These are phyloP conservation scores for Athene cunicularia DNA, from an alignment of 2,113 vertebrate species.

Conservation along the genomic window DNA sequence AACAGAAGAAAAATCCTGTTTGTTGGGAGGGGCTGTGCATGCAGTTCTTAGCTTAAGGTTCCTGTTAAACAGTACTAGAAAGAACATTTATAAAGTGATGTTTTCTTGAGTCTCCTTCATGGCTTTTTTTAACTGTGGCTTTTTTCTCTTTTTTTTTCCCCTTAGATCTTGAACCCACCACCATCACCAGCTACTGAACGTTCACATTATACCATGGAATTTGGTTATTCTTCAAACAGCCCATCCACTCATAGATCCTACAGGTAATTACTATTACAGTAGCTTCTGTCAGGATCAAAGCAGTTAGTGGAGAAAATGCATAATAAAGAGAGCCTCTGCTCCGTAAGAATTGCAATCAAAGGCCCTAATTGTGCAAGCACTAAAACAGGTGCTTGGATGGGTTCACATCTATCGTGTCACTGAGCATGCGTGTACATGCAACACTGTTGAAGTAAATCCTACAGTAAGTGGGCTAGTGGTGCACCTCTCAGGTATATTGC, in stretches of 20 bases:
- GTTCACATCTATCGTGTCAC: neutral
- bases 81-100: neutral
- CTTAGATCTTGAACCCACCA: slow-evolving; percentile 95
- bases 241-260: slow-evolving; percentile 98
- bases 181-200: slow-evolving; percentile 95
- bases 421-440: neutral
- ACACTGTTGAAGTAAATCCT: neutral
- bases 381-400: neutral
- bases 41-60: neutral
- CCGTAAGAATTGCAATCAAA: neutral
- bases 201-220: slow-evolving; percentile 97
- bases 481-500: neutral
- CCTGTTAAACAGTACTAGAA: neutral
- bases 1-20: neutral
- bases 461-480: neutral
- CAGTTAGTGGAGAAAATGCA: neutral
- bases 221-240: slow-evolving; percentile 96
- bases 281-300: neutral
- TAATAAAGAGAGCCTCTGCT: slow-evolving; percentile 17
- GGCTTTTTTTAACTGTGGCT: neutral
- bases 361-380: neutral
- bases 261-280: slow-evolving; percentile 79
- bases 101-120: neutral
- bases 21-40: neutral
- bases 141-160: neutral